Conservation (phyloP, 1,140 invertebrate genomes). For the Drosophila triauraria region DNA sequence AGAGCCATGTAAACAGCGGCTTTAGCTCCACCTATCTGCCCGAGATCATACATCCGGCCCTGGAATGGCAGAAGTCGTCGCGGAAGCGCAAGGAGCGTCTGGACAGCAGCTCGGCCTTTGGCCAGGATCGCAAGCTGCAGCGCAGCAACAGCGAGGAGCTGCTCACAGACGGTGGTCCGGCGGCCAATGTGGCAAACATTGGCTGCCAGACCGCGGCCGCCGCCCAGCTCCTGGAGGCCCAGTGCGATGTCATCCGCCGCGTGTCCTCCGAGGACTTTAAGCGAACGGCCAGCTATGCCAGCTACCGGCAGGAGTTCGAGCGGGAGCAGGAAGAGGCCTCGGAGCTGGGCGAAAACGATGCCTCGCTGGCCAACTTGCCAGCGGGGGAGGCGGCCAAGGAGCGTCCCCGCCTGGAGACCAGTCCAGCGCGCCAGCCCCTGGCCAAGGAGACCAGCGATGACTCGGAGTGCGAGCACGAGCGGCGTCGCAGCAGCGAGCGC, state of each 20-base stretch:
- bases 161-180: conserved; percentile 52
- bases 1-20: conserved; percentile 53
- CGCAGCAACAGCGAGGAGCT: conserved; percentile 91
- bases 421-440: conserved; percentile 71
- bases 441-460: conserved; percentile 81
- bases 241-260: conserved; percentile 73
- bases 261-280: conserved; percentile 83
- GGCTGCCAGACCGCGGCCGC: conserved; percentile 31
- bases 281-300: conserved; percentile 73
- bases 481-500: conserved; percentile 80
- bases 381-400: conserved; percentile 52
- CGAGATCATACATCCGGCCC: conserved; percentile 77
- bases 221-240: conserved; percentile 20
- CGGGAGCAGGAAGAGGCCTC: conserved; percentile 43
- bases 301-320: conserved; percentile 75
- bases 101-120: conserved; percentile 88
- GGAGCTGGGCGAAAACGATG: conserved; percentile 70
- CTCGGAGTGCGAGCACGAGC: conserved; percentile 86
- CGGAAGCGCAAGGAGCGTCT: conserved; percentile 92
- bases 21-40: conserved; percentile 85
- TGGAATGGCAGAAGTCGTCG: conserved; percentile 84
- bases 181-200: conserved; percentile 3
- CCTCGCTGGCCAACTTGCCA: conserved; percentile 63
- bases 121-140: conserved; percentile 91
- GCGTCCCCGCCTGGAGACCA: conserved; percentile 74